A percentile compares a stretch with the other conserved stretches of the same genome.
These are phyloP conservation scores for Euplexia lucipara DNA, from an alignment of 2,888 invertebrate species.

Conservation along the genomic window DNA sequence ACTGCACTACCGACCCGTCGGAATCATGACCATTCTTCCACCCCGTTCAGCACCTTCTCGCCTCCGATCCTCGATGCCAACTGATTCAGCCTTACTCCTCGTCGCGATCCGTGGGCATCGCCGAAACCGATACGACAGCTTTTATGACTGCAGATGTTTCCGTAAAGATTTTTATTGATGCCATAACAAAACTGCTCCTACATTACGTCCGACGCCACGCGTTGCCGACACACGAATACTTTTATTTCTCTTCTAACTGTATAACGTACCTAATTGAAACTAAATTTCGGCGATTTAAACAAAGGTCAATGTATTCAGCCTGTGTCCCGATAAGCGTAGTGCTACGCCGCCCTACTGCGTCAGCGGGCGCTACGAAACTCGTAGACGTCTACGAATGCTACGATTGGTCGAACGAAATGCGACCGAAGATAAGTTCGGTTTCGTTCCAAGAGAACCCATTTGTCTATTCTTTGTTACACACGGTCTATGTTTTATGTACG, in stretches of 20 bases:
- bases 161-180: slow-evolving; percentile 67
- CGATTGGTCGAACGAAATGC: slow-evolving; percentile 75
- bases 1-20: slow-evolving; percentile 69
- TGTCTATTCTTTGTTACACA: slow-evolving; percentile 75
- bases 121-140: slow-evolving; percentile 62
- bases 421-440: slow-evolving; percentile 72
- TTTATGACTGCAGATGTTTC: slow-evolving; percentile 73
- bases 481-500: slow-evolving; percentile 66
- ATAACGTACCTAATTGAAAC: slow-evolving; percentile 56
- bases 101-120: slow-evolving; percentile 53
- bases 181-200: slow-evolving; percentile 68
- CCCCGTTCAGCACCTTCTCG: slow-evolving; percentile 64
- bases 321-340: slow-evolving; percentile 77
- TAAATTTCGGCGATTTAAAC: slow-evolving; percentile 76
- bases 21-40: slow-evolving; percentile 69
- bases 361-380: slow-evolving; percentile 83
- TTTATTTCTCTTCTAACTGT: slow-evolving; percentile 53
- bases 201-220: slow-evolving; percentile 55
- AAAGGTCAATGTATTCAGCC: slow-evolving; percentile 79
- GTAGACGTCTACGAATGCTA: slow-evolving; percentile 85
- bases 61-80: slow-evolving; percentile 59
- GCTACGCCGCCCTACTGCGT: slow-evolving; percentile 86
- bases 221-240: slow-evolving; percentile 59
- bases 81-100: slow-evolving; percentile 60
- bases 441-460: slow-evolving; percentile 67